Evolutionary conservation across 1,140 invertebrate genomes (phyloP).

Genomic region (Drosophila tropicalis): DNA sequence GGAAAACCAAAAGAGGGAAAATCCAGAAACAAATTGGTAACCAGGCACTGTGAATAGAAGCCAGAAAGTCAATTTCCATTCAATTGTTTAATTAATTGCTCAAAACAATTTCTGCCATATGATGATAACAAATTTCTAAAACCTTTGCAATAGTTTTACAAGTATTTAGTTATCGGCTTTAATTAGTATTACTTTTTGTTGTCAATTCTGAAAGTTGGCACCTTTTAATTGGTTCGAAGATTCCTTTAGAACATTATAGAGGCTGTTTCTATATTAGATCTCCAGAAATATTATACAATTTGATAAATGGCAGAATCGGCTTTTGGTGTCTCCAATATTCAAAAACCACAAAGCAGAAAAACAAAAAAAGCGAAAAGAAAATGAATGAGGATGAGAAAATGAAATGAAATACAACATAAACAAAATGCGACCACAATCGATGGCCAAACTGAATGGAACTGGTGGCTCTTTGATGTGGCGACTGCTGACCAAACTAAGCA

Average conservation of each 20-base stretch:
- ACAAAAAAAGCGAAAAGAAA: not conserved
- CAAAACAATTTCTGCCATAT: not conserved
- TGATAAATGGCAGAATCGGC: not conserved
- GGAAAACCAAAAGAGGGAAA: not conserved
- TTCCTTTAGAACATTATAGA: too few relatives aligned
- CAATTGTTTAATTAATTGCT: not conserved
- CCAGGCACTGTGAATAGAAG: not conserved
- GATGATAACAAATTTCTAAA: too few relatives aligned
- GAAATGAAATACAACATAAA: conserved; percentile 65
- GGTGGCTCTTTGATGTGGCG: conserved; percentile 65
- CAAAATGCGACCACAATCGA: conserved; percentile 69
- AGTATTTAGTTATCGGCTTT: too few relatives aligned
- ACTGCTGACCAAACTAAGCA: conserved; percentile 24
- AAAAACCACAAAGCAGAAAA: conserved; percentile 39
- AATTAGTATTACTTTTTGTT: too few relatives aligned
- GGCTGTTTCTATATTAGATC: too few relatives aligned
- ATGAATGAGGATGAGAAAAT: conserved; percentile 53
- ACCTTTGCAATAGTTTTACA: not conserved
- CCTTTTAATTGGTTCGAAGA: too few relatives aligned
- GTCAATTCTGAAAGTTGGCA: too few relatives aligned
- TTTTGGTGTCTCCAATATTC: not conserved
- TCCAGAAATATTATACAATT: too few relatives aligned
- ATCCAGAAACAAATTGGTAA: not conserved
- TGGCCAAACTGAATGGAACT: conserved; percentile 18
- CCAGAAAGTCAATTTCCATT: not conserved